phyloP scores from a whole-genome alignment of 2,113 vertebrate species.

The Psephotus haematonotus region DNA sequence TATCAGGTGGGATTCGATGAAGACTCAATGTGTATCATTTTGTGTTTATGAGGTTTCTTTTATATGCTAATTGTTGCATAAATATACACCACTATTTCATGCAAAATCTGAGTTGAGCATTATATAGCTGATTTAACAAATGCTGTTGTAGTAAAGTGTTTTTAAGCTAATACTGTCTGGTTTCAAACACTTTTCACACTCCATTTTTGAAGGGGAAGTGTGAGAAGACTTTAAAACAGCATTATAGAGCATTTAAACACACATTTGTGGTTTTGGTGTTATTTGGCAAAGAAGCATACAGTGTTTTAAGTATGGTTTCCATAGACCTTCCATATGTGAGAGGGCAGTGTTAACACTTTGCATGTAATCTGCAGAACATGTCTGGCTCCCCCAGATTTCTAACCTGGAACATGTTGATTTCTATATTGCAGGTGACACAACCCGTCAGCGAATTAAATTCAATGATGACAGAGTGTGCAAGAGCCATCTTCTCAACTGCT shows the following conservation, averaged over 20 bases:
- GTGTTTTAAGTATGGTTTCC: conserved; percentile 37
- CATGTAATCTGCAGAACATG: not conserved
- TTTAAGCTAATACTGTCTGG: conserved; percentile 20
- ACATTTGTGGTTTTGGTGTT: not conserved
- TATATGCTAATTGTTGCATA: conserved; percentile 58
- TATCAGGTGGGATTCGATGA: conserved; percentile 76
- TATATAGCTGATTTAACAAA: conserved; percentile 30
- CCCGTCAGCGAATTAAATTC: conserved; percentile 98
- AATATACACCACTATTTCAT: not conserved
- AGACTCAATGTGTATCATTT: conserved; percentile 68
- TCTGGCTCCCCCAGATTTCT: conserved; percentile 32
- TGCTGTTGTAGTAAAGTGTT: conserved; percentile 1
- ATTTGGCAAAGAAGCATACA: not conserved
- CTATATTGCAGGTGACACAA: conserved; percentile 88
- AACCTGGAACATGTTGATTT: conserved; percentile 69
- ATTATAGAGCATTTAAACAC: conserved; percentile 2
- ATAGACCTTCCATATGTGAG: not conserved
- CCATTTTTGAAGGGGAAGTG: conserved; percentile 22
- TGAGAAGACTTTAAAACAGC: not conserved
- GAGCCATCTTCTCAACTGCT: conserved; percentile 98
- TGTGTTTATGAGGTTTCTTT: conserved; percentile 73
- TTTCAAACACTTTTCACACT: conserved; percentile 29
- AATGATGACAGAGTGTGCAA: conserved; percentile 97
- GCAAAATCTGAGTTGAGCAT: not conserved
- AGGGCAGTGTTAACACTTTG: conserved; percentile 19